phyloP scores from a whole-genome alignment of 2,113 vertebrate genomes.

The Calyptomena viridis region DNA sequence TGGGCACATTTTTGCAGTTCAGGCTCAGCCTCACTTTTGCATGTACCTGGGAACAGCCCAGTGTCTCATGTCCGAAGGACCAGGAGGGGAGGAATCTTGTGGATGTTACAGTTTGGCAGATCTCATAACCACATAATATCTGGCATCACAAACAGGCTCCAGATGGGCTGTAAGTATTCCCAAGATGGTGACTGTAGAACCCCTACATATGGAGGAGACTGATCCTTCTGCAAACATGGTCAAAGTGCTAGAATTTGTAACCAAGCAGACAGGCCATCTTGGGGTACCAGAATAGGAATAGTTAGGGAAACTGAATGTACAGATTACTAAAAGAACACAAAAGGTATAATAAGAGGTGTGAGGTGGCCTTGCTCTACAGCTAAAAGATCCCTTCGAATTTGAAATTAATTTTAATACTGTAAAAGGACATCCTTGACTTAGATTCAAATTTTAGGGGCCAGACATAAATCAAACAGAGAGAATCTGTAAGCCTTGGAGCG shows the following conservation, averaged over 20 bases:
- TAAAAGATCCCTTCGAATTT: background rate
- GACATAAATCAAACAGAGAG: background rate
- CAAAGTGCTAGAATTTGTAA: background rate
- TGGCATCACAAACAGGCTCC: background rate
- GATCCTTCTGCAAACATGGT: background rate
- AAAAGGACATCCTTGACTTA: background rate
- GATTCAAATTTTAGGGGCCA: background rate
- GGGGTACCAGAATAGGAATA: background rate
- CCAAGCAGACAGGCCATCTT: background rate
- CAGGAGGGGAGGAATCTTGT: background rate
- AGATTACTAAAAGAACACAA: background rate
- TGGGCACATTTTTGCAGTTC: background rate
- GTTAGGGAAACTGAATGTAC: background rate
- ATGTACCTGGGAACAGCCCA: background rate
- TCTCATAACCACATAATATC: background rate
- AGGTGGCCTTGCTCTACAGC: background rate
- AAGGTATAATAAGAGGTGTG: background rate
- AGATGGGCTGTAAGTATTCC: background rate
- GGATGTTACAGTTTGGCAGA: background rate
- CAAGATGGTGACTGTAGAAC: background rate
- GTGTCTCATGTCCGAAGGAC: background rate
- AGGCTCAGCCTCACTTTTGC: background rate
- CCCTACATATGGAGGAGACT: background rate
- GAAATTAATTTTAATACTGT: background rate
- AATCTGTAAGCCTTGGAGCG: background rate